These are phyloP conservation scores for Aphaenogaster ashmeadi DNA, from an alignment of 1,140 invertebrate species.

Conservation along the genomic window DNA sequence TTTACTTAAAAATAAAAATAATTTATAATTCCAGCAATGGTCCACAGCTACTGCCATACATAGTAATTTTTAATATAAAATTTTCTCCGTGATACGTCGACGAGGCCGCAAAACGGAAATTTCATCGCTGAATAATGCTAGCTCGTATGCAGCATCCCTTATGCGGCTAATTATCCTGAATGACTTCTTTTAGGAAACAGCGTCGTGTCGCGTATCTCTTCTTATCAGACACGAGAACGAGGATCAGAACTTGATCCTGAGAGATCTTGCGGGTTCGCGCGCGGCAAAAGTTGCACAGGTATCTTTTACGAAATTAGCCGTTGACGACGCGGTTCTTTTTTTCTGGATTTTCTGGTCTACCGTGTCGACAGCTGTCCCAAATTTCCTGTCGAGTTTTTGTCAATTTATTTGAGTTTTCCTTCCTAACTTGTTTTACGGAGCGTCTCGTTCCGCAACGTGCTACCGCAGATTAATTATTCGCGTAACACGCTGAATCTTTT, in stretches of 20 bases:
- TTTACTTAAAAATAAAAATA: no score
- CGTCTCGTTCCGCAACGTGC: not conserved
- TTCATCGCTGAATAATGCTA: not conserved
- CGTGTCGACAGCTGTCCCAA: slow-evolving; percentile 15
- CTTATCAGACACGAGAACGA: not conserved
- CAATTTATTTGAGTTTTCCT: not conserved
- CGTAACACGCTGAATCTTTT: not conserved
- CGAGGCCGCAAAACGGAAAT: not conserved
- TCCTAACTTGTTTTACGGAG: not conserved
- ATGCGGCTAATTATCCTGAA: not conserved
- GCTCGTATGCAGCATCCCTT: not conserved
- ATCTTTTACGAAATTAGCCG: slow-evolving; percentile 7
- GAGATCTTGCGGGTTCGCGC: not conserved
- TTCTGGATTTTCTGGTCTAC: not conserved
- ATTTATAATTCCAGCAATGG: no score
- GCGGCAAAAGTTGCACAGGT: not conserved
- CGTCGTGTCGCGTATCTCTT: not conserved
- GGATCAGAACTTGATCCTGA: not conserved
- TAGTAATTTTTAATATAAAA: no score
- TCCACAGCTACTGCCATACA: no score
- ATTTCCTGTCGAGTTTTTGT: not conserved
- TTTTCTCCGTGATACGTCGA: no score
- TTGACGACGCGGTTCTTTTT: slow-evolving; percentile 17
- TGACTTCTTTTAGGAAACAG: not conserved
- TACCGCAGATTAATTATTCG: not conserved